Evolutionary conservation across 2,797 vertebrate genomes (phyloP).

Genomic region (Danionella dracula): DNA sequence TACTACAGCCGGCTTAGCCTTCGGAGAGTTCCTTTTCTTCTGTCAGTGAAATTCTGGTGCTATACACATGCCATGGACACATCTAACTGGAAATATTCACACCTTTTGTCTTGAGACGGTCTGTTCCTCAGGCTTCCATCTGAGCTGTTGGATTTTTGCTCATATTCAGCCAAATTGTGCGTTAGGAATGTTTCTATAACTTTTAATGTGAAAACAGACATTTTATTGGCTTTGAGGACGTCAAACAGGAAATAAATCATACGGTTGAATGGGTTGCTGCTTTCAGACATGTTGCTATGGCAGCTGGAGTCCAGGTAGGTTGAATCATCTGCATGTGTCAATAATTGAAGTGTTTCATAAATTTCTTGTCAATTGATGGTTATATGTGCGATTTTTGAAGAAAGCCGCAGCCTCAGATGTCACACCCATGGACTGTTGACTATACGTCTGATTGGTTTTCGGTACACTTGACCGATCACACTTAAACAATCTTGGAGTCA

Average conservation of each 20-base stretch:
- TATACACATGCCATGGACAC: background rate
- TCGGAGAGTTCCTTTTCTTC: slow-evolving; percentile 12
- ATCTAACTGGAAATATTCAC: background rate
- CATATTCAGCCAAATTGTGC: background rate
- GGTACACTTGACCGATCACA: no score
- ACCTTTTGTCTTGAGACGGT: background rate
- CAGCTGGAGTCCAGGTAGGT: slow-evolving; percentile 66
- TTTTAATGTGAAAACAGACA: background rate
- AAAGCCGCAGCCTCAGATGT: no score
- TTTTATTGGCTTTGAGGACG: background rate
- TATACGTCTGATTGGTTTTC: no score
- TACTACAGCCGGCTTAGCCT: no score
- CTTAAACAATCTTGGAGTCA: no score
- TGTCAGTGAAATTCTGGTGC: background rate
- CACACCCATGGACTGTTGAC: no score
- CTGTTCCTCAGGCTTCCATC: background rate
- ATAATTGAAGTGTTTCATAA: background rate
- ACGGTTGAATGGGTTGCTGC: slow-evolving; percentile 67
- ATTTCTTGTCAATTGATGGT: background rate
- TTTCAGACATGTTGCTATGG: slow-evolving; percentile 59
- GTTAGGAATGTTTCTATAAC: background rate
- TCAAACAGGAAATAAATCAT: background rate
- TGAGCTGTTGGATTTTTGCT: background rate
- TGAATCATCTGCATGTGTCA: background rate
- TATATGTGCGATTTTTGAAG: background rate